Base-by-base conservation (phyloP, 2,888 invertebrate species). In the Thymelicus lineola region DNA sequence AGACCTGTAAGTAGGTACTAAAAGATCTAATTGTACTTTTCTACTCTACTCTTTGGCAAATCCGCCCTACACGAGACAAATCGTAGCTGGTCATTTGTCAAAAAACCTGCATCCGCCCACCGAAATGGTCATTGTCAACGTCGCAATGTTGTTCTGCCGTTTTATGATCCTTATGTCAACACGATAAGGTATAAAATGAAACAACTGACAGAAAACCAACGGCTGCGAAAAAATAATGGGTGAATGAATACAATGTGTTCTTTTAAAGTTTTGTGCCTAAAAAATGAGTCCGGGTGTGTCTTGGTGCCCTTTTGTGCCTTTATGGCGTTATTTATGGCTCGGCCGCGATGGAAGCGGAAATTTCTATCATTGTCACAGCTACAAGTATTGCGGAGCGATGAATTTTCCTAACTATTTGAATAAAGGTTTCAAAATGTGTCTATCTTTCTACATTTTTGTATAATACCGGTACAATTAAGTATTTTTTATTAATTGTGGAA, bases 51-150 rank as follows among this genome's bases (percentile, higher is more conserved):
- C 93, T 89, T 75, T 90, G 90, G 46, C 77, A 70, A 70, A 75
- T 75, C 86, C 90, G 89, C 92, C 91, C 91, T 85, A 82, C 87
- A 82, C 84, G 89, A 91, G 93, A 93, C 92, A 93, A 93, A 93
- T 92, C 89, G 89, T 85, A 84, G 86, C 86, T 88, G 88, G 91
- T 89, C 92, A 93, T 93, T 93, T 93, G 88, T 93, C 93, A 93
- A 91, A 93, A 92, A 91, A 90, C 91, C 89, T 93, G 90, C 91
- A 90, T 93, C 92, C 93, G 93, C 87, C 85, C 82, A 79, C 83
- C 87, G 88, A 89, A 92, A 88, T 89, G 87, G 87, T 82, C 85
- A 87, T 91, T 91, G 87, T 90, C 71, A 76, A 76, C 76, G 70
- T 65, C 73, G 75, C 82, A 82, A 80, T 75, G 70, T 75, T 79